phyloP scores from a whole-genome alignment of 2,113 vertebrate genomes.

The Echinops telfairi region DNA sequence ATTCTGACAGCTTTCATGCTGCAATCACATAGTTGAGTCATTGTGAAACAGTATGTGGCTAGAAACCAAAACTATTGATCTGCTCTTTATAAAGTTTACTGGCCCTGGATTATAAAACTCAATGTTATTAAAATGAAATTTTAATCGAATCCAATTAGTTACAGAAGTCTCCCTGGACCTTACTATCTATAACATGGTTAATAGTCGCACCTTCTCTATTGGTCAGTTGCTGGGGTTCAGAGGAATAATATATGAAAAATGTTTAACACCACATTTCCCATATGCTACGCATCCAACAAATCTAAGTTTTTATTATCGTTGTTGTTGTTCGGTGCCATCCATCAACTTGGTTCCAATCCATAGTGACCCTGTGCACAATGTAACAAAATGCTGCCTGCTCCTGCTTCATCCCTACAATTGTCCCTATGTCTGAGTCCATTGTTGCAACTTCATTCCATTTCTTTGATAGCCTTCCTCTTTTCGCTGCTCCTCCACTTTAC shows the following conservation, averaged over 20 bases:
- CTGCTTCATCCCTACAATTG: no score
- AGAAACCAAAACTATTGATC: constrained; percentile 10
- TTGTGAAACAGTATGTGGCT: not conserved
- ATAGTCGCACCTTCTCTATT: not conserved
- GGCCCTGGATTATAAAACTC: not conserved
- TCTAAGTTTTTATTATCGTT: not conserved
- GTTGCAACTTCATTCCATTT: no score
- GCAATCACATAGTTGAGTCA: not conserved
- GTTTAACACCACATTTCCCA: not conserved
- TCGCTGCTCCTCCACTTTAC: no score
- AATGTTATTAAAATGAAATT: not conserved
- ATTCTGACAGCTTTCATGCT: not conserved
- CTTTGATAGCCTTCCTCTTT: no score
- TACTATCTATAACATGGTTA: not conserved
- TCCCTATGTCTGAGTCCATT: no score
- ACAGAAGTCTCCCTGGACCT: not conserved
- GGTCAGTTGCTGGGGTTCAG: not conserved
- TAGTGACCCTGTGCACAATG: no score
- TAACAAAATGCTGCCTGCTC: no score
- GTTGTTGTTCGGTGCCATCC: no score
- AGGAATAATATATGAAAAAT: not conserved
- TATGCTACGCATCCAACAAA: not conserved
- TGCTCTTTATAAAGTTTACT: constrained; percentile 2
- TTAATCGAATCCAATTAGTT: not conserved
- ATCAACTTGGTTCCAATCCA: no score